Conservation (phyloP, 2,797 vertebrate species). For the Cossypha polioptera region DNA sequence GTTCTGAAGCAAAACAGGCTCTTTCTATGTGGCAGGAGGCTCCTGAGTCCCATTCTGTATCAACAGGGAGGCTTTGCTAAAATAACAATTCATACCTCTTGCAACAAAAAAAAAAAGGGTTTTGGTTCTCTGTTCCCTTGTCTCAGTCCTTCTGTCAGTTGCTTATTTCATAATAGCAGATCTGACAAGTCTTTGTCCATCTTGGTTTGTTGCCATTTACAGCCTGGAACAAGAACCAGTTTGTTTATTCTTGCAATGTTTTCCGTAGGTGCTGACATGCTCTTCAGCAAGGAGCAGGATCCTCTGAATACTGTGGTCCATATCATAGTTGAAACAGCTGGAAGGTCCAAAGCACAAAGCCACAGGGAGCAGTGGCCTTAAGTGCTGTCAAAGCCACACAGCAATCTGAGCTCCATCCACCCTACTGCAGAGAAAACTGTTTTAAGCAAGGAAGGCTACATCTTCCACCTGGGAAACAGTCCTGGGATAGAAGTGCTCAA, state of each 20-base stretch:
- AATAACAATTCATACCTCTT: neutral
- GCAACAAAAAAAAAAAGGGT: neutral
- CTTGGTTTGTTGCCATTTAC: neutral
- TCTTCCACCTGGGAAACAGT: neutral
- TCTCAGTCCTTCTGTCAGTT: neutral
- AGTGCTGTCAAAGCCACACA: neutral
- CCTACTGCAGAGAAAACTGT: neutral
- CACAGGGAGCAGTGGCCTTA: neutral
- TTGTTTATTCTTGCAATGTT: neutral
- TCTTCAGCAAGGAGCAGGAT: neutral
- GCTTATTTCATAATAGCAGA: neutral
- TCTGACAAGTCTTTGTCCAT: neutral
- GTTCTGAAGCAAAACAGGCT: neutral
- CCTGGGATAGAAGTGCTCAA: neutral
- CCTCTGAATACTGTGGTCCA: neutral
- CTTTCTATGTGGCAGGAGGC: neutral
- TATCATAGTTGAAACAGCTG: neutral
- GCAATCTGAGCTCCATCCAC: neutral
- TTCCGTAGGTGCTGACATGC: neutral
- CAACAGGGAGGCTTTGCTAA: neutral
- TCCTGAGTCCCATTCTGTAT: fast-evolving
- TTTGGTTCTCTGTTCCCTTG: neutral
- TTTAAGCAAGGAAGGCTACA: neutral
- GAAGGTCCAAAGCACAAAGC: neutral
- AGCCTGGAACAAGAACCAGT: neutral